Evolutionary conservation across 2,113 vertebrate genomes (phyloP), one percentile per base, ranked within the genome.

Genomic region (Sorex araneus): DNA sequence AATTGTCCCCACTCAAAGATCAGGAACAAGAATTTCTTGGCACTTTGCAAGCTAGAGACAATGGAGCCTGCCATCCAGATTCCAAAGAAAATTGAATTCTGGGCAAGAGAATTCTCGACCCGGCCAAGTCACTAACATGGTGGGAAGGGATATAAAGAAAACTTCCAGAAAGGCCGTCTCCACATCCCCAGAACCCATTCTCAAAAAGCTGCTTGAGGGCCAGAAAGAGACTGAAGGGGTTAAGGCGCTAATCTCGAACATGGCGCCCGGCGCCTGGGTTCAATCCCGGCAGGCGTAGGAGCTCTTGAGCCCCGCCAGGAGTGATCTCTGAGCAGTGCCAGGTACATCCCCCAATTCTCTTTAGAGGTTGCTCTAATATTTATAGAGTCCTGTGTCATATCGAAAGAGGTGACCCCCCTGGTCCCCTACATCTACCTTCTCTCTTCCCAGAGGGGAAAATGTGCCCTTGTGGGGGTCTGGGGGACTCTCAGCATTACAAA

Each of bases 241-340:
- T 18, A 7, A 23, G 8, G 5, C 12, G 28, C 23, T 28, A 5
- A 25, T 30, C 54, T 1, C 8, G 27, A 0, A 7, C 23, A 47
- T 9, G 12, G 40, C 2, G 66, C 3, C 2, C 4, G 1, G 25
- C 21, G 1, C 2, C n/a, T 36, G 3, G 12, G 69, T 6, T 9
- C 47, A 30, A 30, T 0, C 4, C 28, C 16, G 0, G 0, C 66
- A 32, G 4, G 1, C 8, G 16, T 27, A 18, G 34, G 63, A 23
- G 27, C 23, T 27, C 63, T 64, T 23, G 63, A 64, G 63, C 4
- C 23, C 63, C 27, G 23, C 21, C 21, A 64, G 63, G 27, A 27
- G 23, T 64, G 8, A 54, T 4, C 54, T 9, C 63, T 64, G 63
- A 21, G 63, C 63, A 23, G 23, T 64, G 21, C 27, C 8, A 28